phyloP scores from a whole-genome alignment of 1,140 invertebrate species.

The Achroia grisella region DNA sequence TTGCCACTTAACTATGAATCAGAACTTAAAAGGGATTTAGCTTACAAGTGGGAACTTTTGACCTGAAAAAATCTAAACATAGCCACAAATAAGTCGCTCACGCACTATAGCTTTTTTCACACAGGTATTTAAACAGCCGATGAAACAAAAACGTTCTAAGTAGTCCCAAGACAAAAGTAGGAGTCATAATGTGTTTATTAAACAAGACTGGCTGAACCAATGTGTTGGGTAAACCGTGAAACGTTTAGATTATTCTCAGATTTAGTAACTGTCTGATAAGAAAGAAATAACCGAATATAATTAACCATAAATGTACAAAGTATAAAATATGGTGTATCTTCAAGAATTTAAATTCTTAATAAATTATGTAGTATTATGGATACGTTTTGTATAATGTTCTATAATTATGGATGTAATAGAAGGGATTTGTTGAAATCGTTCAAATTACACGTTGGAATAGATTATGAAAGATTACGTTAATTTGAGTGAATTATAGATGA shows the following conservation, averaged over 20 bases:
- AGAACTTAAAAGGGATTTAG: neutral
- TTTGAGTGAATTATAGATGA: conserved; percentile 2
- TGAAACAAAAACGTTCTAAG: conserved; percentile 24
- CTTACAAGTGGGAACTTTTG: conserved; percentile 25
- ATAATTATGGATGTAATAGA: conserved; percentile 3
- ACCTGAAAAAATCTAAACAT: conserved; percentile 24
- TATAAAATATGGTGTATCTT: neutral
- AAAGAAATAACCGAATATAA: conserved; percentile 8
- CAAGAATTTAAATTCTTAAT: neutral
- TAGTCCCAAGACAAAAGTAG: conserved; percentile 19
- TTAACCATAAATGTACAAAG: neutral
- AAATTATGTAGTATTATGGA: conserved; percentile 1
- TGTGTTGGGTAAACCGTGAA: conserved; percentile 22
- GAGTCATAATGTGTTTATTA: conserved; percentile 23
- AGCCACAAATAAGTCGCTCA: conserved; percentile 15
- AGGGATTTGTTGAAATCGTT: conserved; percentile 25
- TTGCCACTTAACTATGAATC: neutral
- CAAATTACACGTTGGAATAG: conserved; percentile 21
- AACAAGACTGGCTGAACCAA: conserved; percentile 21
- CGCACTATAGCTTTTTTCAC: conserved; percentile 24
- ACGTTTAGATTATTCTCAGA: too few relatives aligned
- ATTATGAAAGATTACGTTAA: conserved; percentile 1
- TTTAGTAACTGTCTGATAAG: too few relatives aligned
- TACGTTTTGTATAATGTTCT: neutral
- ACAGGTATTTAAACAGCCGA: conserved; percentile 18